Conservation (phyloP, 1,140 invertebrate species). For the Riptortus pedestris region DNA sequence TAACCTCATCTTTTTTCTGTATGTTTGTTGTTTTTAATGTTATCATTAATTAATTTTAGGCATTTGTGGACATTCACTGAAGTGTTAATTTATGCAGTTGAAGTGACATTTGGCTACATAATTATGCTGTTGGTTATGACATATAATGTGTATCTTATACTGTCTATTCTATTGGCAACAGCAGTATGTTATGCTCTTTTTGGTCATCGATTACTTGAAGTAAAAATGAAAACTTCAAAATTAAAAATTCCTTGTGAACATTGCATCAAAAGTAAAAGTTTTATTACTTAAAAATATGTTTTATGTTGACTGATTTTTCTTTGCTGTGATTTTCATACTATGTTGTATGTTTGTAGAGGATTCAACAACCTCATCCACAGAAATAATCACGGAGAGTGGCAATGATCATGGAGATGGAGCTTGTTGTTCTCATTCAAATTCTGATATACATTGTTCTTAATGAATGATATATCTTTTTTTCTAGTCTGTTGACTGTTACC, state of each 20-base stretch:
- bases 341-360: neutral
- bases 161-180: neutral
- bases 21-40: too few species aligned
- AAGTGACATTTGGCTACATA: neutral
- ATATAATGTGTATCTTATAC: neutral
- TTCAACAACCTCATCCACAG: neutral
- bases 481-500: too few species aligned
- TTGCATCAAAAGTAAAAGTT: neutral
- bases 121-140: slow-evolving; percentile 7
- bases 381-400: slow-evolving; percentile 3
- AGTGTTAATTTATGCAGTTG: neutral
- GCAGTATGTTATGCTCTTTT: slow-evolving; percentile 4
- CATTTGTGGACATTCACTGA: slow-evolving; percentile 4
- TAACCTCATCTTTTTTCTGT: too few species aligned
- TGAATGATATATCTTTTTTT: too few species aligned
- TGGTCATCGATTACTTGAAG: neutral
- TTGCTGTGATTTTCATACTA: neutral
- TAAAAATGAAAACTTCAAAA: slow-evolving; percentile 8
- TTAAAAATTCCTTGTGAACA: slow-evolving; percentile 8
- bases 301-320: too few species aligned
- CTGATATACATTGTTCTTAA: too few species aligned
- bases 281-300: too few species aligned
- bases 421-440: slow-evolving; percentile 2
- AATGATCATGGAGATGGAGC: neutral
- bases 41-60: neutral